These are phyloP conservation scores for Pluvialis apricaria DNA, from an alignment of 2,113 vertebrate species.

Conservation along the genomic window DNA sequence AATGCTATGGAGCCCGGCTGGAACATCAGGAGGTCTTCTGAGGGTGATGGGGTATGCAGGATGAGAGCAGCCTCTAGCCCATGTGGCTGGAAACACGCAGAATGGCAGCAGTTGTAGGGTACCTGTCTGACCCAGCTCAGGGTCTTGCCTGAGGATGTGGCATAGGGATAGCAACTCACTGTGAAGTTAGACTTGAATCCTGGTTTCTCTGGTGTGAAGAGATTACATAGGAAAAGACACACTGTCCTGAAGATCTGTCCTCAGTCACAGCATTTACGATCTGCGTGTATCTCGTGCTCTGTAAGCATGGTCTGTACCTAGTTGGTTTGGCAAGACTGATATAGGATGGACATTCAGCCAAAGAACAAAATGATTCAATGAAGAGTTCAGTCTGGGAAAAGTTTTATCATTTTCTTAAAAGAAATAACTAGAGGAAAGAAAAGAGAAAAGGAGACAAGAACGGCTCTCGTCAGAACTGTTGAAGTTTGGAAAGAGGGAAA, in stretches of 20 bases:
- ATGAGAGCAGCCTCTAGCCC: background rate
- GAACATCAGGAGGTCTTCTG: background rate
- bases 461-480: background rate
- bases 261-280: background rate
- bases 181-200: background rate
- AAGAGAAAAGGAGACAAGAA: background rate
- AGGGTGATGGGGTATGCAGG: background rate
- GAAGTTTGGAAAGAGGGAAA: background rate
- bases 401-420: background rate
- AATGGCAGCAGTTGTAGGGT: background rate
- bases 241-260: background rate
- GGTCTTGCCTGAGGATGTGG: background rate
- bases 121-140: background rate
- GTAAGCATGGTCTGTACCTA: background rate
- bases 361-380: background rate
- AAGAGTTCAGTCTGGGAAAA: background rate
- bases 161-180: background rate
- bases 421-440: background rate
- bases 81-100: background rate
- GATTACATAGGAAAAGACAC: background rate
- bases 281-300: background rate
- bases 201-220: background rate
- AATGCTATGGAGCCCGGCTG: background rate
- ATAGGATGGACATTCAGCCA: background rate
- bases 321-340: background rate